Percentiles rank a stretch among this genome's conserved stretches.
These are phyloP conservation scores for Enteromius paludinosus DNA, from an alignment of 2,797 vertebrate genomes.

Conservation along the genomic window DNA sequence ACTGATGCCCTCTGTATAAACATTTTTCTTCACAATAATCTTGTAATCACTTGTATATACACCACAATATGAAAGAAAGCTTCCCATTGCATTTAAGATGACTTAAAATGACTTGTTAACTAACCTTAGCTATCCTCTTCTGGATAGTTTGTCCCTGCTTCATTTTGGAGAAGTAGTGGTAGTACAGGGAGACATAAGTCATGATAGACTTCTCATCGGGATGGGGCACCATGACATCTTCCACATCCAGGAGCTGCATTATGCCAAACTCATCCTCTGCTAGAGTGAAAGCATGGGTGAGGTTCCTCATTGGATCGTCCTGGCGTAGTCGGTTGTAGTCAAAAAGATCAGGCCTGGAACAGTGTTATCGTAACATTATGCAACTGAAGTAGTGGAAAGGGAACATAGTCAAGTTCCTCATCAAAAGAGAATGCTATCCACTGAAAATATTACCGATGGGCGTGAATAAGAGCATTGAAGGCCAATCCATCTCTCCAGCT, in stretches of 20 bases:
- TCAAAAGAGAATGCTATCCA: not conserved
- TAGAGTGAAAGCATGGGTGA: constrained; percentile 82
- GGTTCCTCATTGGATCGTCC: constrained; percentile 75
- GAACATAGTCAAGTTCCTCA: not conserved
- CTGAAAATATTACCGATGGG: constrained; percentile 80
- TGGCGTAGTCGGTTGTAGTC: constrained; percentile 77
- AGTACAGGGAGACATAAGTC: constrained; percentile 91
- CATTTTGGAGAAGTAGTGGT: constrained; percentile 89
- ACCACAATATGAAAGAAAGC: not conserved
- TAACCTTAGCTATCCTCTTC: constrained; percentile 86
- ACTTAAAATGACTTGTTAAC: constrained; percentile 7
- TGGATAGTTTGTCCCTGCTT: constrained; percentile 85
- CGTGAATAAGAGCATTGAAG: constrained; percentile 90
- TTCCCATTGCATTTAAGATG: not conserved
- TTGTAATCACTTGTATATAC: not conserved
- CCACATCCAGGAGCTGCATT: constrained; percentile 87
- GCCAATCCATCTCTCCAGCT: constrained; percentile 90
- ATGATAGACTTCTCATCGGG: constrained; percentile 91
- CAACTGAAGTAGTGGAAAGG: not conserved
- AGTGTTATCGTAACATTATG: not conserved
- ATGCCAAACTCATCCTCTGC: constrained; percentile 86
- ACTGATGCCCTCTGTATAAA: not conserved
- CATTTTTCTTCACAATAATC: not conserved
- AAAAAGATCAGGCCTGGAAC: constrained; percentile 86
- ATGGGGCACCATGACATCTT: constrained; percentile 82